Conservation (phyloP, 1,140 invertebrate genomes). For the Acromyrmex heyeri region DNA sequence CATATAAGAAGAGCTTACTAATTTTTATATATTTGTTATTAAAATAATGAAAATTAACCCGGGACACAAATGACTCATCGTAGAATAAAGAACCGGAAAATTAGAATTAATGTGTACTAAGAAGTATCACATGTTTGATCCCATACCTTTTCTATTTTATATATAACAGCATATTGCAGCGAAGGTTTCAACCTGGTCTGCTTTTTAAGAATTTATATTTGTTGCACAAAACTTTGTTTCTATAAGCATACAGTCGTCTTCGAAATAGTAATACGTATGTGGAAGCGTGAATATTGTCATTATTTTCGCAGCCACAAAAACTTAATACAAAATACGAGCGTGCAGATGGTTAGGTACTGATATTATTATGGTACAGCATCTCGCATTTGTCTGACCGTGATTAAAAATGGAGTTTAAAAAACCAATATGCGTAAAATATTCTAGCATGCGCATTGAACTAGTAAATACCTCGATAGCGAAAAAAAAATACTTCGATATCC, state of each 20-base stretch:
- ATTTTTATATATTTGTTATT: too few species aligned
- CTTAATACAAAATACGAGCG: not conserved
- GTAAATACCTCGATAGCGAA: not conserved
- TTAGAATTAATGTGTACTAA: too few species aligned
- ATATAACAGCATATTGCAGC: too few species aligned
- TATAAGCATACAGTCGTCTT: not conserved
- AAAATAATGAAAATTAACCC: too few species aligned
- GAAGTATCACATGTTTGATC: too few species aligned
- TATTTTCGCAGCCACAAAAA: not conserved
- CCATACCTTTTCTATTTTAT: too few species aligned
- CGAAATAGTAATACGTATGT: constrained; percentile 23
- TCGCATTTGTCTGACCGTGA: constrained; percentile 28
- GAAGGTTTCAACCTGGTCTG: too few species aligned
- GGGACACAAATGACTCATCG: too few species aligned
- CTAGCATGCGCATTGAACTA: not conserved
- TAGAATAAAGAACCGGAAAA: too few species aligned
- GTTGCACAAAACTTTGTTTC: too few species aligned
- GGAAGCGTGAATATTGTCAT: not conserved
- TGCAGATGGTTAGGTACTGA: not conserved
- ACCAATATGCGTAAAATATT: not conserved
- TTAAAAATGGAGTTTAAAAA: constrained; percentile 73
- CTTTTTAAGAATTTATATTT: too few species aligned
- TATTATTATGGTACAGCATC: not conserved
- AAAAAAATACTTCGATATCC: constrained; percentile 59
- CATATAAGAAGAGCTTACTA: too few species aligned